Conservation (phyloP, 1,140 invertebrate genomes). For the Triops cancriformis region DNA sequence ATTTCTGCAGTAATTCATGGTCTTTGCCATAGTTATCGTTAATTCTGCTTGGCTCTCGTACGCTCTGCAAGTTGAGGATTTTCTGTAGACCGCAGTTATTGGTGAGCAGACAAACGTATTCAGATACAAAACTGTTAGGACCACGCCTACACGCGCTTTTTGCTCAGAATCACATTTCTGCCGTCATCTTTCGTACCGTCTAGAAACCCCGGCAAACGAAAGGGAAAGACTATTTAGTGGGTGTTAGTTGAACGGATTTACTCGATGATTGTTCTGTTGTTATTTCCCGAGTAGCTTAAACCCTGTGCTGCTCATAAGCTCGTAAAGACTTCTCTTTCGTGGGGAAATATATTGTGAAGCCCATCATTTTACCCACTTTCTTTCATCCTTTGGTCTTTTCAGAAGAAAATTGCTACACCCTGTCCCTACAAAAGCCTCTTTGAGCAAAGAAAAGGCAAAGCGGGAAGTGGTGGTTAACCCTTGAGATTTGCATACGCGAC, state of each 20-base stretch:
- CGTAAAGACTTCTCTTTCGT: neutral
- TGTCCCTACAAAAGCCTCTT: neutral
- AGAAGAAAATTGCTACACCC: neutral
- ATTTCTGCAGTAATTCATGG: too few relatives aligned
- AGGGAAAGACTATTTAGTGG: neutral
- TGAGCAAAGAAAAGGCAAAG: neutral
- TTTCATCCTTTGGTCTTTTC: neutral
- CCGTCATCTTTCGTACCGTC: neutral
- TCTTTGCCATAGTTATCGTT: too few relatives aligned
- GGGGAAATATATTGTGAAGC: neutral
- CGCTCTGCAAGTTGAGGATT: neutral
- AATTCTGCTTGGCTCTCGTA: neutral
- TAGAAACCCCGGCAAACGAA: neutral
- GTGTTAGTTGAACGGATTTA: neutral
- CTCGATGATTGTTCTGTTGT: neutral
- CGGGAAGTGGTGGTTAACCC: neutral
- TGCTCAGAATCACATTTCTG: neutral
- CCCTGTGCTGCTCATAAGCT: neutral
- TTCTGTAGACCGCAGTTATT: neutral
- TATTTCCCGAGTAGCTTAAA: neutral
- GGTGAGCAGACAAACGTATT: neutral
- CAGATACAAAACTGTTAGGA: neutral
- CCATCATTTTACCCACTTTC: neutral
- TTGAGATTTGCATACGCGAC: neutral
- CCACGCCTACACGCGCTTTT: neutral